Evolutionary conservation across 1,140 invertebrate genomes (phyloP), one percentile per base, ranked within the genome.

Genomic region (Bradynema listronoti): DNA sequence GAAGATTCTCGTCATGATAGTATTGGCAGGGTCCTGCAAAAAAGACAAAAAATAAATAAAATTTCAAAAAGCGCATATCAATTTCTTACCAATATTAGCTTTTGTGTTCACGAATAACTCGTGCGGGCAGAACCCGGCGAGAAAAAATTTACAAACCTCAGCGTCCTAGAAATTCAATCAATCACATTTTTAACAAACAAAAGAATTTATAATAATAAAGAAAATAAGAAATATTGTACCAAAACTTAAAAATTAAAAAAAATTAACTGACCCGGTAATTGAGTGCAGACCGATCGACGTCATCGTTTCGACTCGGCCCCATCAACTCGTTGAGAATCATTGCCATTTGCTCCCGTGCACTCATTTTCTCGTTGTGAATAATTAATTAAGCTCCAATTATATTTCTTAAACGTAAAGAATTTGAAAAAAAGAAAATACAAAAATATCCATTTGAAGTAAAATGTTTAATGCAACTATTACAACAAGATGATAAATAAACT

Each of bases 241-340:
- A 19, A 39, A 39, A 39, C 11, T 19, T n/a, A n/a, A n/a, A n/a
- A n/a, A 56, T 16, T 16, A 25, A 4, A 30, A 29, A 56, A 27
- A 2, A 29, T 14, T 16, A 56, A 25, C 46, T 30, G 54, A 56
- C 62, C 24, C 29, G 14, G 39, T 52, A 61, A 34, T 39, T 45
- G 4, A 65, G 53, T n/a, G 42, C 61, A 66, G 32, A 49, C n/a
- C 34, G 25, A 14, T 52, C 59, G 2, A 65, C 49, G 16, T 66
- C 65, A 16, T 68, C 58, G 39, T 66, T 66, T 0, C 65, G 30
- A 4, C 60, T 46, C 4, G 65, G 66, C 1, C 65, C 65, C 65
- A 66, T 69, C 24, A 69, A 32, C 49, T 69, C 66, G 46, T 69
- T 71, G 9, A 69, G 53, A 63, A 69, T 71, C 24, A 42, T 49